Conservation (phyloP, 2,888 invertebrate genomes). For the Ornithoptera priamus region DNA sequence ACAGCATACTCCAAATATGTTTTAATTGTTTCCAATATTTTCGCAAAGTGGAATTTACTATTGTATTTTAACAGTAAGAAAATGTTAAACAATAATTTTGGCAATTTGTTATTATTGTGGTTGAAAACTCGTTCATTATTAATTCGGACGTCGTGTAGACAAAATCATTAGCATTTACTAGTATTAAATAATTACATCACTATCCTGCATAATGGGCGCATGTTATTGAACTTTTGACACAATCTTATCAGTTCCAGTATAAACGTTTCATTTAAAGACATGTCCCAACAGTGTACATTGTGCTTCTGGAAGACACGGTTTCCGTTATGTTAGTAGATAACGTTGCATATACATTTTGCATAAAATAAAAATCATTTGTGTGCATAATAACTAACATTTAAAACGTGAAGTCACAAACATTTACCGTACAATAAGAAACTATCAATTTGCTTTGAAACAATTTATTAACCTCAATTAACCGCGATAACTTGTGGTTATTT, state of each 20-base stretch:
- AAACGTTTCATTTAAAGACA: slow-evolving; percentile 47
- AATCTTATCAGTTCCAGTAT: slow-evolving; percentile 69
- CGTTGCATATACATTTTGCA: background rate
- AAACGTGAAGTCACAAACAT: no score
- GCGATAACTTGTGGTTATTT: slow-evolving; percentile 63
- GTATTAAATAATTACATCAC: slow-evolving; percentile 30
- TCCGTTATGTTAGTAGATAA: slow-evolving; percentile 7
- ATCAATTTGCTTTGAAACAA: slow-evolving; percentile 41
- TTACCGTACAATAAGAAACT: background rate
- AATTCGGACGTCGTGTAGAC: background rate
- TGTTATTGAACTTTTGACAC: slow-evolving; percentile 65
- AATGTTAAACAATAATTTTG: background rate
- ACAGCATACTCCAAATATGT: slow-evolving; percentile 6
- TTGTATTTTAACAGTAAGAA: background rate
- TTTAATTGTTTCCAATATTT: slow-evolving; percentile 16
- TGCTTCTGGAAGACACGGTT: slow-evolving; percentile 28
- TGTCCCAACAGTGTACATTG: slow-evolving; percentile 33
- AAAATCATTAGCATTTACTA: slow-evolving; percentile 1
- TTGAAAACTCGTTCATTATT: background rate
- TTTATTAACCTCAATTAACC: slow-evolving; percentile 69
- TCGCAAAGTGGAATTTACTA: background rate
- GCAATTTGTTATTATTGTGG: background rate
- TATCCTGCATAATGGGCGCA: slow-evolving; percentile 46
- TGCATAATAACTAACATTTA: no score
- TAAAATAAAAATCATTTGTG: no score